A percentile compares a stretch with the other conserved stretches of the same genome.
These are phyloP conservation scores for Syrphus vitripennis DNA, from an alignment of 2,888 invertebrate genomes.

Conservation along the genomic window DNA sequence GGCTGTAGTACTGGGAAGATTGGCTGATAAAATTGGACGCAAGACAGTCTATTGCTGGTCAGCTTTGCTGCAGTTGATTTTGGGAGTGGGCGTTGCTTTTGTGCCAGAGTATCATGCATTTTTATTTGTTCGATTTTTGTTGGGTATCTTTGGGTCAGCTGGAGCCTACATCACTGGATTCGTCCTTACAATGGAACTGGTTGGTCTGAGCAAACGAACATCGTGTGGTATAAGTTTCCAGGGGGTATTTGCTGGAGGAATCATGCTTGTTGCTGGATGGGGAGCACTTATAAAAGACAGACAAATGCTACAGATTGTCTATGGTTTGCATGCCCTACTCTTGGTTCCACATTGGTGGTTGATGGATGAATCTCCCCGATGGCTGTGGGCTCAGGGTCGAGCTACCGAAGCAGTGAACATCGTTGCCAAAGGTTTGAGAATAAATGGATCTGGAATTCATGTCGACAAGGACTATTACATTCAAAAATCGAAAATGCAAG, in stretches of 20 bases:
- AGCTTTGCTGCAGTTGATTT: slow-evolving; percentile 86
- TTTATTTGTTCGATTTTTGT: slow-evolving; percentile 85
- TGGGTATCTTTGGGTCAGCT: slow-evolving; percentile 92
- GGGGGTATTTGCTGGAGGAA: slow-evolving; percentile 89
- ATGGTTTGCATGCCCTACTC: slow-evolving; percentile 88
- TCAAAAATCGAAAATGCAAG: slow-evolving; percentile 82
- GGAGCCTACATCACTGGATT: slow-evolving; percentile 84
- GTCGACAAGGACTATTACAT: slow-evolving; percentile 86
- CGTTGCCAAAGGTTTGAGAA: slow-evolving; percentile 88
- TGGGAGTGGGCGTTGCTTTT: slow-evolving; percentile 89
- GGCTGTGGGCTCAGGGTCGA: slow-evolving; percentile 93
- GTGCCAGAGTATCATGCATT: slow-evolving; percentile 90
- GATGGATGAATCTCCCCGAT: slow-evolving; percentile 93
- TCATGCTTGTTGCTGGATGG: slow-evolving; percentile 92
- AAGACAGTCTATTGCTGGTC: slow-evolving; percentile 91
- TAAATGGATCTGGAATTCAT: slow-evolving; percentile 85
- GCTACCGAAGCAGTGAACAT: slow-evolving; percentile 88
- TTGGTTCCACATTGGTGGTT: slow-evolving; percentile 92
- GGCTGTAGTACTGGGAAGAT: slow-evolving; percentile 88
- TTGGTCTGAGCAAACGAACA: slow-evolving; percentile 90
- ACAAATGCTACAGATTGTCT: slow-evolving; percentile 88
- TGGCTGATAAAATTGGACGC: slow-evolving; percentile 91
- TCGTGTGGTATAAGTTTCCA: slow-evolving; percentile 90
- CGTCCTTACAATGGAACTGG: slow-evolving; percentile 89
- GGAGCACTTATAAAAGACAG: slow-evolving; percentile 89